Base-by-base conservation (phyloP, 35 echinoderm and acorn worm species). In the Apostichopus californicus region DNA sequence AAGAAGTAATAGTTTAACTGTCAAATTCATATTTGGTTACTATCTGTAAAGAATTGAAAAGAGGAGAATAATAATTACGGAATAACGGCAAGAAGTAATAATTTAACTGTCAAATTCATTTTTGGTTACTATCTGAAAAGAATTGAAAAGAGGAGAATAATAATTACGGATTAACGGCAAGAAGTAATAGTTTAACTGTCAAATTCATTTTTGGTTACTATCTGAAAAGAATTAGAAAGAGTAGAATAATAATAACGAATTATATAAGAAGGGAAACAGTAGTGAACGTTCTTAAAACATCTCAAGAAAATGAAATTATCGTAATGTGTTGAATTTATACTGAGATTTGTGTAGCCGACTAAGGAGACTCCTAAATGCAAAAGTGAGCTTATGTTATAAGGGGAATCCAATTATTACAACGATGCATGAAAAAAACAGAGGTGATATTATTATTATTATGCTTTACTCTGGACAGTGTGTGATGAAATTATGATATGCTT, bases 91-190 rank as follows among this genome's bases (percentile, higher is more conserved):
- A 85, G 14, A 55, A 85, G 54, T 85, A 85, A 15, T 58, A 85
- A 18, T 85, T 85, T 85, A 1, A 80, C 70, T n/a, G 81, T 58
- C 81, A 85, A 59, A 57, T 85, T 85, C 81, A 85, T 85, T 58
- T 73, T 60, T 80, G 78, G 5, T 80, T 26, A 54, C 17, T 53
- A 5, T 46, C 78, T 81, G 78, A 73, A 22, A 73, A 17, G 71
- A n/a, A 73, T 18, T 18, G 18, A 13, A 22, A 73, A 73, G 20
- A 73, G 71, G 0, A 22, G n/a, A 5, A 25, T 25, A 25, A 25
- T 25, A 25, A 25, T 25, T 25, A 25, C 25, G 77, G 25, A 25
- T 0, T 25, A 25, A 34, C 28, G 28, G 28, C 28, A 34, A 34
- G 28, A 34, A 34, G 28, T 34, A 34, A 34, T 34, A 34, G 1